Evolutionary conservation across 2,797 vertebrate genomes (phyloP).

Genomic region (Aeoliscus strigatus): DNA sequence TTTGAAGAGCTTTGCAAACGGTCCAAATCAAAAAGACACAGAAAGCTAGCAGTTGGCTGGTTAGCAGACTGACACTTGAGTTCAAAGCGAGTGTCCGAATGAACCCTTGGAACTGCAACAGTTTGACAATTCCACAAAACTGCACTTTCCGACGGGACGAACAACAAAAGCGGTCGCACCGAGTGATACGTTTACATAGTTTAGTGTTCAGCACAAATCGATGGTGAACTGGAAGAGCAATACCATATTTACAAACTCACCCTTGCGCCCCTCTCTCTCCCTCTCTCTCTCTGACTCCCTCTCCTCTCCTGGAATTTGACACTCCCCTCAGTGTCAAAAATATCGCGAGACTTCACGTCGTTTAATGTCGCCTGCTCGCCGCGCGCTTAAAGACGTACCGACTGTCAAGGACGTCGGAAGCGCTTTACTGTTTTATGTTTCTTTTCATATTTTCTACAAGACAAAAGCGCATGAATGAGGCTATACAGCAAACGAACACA

Average conservation of each 20-base stretch:
- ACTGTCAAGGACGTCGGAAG: too few relatives aligned
- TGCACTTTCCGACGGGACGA: conserved; percentile 9
- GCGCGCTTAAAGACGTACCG: too few relatives aligned
- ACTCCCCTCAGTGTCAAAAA: conserved; percentile 71
- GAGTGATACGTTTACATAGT: background rate
- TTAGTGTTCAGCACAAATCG: conserved; percentile 10
- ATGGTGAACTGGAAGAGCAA: conserved; percentile 50
- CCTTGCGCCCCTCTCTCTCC: conserved; percentile 74
- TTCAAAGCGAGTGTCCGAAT: conserved; percentile 64
- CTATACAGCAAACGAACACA: too few relatives aligned
- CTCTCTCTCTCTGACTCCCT: too few relatives aligned
- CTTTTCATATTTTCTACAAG: too few relatives aligned
- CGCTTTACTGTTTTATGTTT: too few relatives aligned
- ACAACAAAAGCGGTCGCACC: conserved; percentile 10
- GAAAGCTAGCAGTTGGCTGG: conserved; percentile 33
- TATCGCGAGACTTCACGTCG: conserved; percentile 69
- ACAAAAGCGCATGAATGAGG: too few relatives aligned
- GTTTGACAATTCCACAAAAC: conserved; percentile 43
- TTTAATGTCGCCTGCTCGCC: too few relatives aligned
- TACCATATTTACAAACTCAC: conserved; percentile 85
- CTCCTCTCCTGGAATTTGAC: conserved; percentile 80
- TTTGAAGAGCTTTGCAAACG: background rate
- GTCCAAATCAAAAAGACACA: conserved; percentile 7
- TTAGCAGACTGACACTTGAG: conserved; percentile 69
- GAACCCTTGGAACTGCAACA: conserved; percentile 49